Base-by-base conservation (phyloP, 2,888 invertebrate genomes). In the Euproctis similis region DNA sequence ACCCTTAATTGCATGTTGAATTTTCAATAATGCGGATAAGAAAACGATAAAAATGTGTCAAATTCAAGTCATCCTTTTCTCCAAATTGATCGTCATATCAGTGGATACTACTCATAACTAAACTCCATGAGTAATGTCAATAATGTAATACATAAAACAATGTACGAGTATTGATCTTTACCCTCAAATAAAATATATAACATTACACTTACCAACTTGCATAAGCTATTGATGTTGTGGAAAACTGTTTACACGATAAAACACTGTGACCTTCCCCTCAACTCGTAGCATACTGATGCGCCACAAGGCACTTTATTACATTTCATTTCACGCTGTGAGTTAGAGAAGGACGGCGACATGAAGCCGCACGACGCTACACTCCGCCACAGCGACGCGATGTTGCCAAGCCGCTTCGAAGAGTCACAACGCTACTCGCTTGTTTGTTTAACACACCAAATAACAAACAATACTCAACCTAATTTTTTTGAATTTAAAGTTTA, bases 231-330 rank as follows among this genome's bases (percentile, higher is more conserved):
- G 32, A 30, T 37, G 30, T 35, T 30, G 37, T 26, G 23, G 18
- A 31, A 37, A 22, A 43, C 46, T 44, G 37, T 51, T 49, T 41
- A 34, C 36, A 36, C 45, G 36, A 47, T 39, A 46, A 46, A 54
- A 52, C 53, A 46, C 51, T 46, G 50, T 54, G 46, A 48, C 56
- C 54, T 53, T 53, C 52, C 49, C 48, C 53, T 53, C 47, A 40
- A 47, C 53, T 44, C 45, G 45, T 45, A 39, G 51, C 45, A 51
- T 47, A 62, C 61, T 59, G 59, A 59, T 46, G 52, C 52, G 59
- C 55, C 58, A 55, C 56, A 38, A 39, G 47, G 6, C 43, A 29
- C 12, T 38, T n/a, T 26, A 24, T 29, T 36, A 30, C 16, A 28
- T 54, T 45, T 46, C 39, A 30, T 26, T 24, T 28, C 17, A 30